These are phyloP conservation scores for Notothenia coriiceps DNA, from an alignment of 2,113 vertebrate genomes.

Conservation along the genomic window DNA sequence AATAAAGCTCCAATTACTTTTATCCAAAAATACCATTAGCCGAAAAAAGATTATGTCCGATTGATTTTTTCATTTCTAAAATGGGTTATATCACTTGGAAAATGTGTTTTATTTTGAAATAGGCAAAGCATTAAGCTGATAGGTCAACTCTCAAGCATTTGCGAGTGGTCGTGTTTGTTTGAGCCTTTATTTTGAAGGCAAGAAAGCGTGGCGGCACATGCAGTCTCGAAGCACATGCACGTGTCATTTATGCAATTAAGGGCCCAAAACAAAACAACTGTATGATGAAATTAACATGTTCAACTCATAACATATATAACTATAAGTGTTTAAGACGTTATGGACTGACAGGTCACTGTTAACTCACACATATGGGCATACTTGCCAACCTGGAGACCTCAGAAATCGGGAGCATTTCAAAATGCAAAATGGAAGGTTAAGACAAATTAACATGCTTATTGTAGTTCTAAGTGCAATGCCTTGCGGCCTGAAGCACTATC, in stretches of 20 bases:
- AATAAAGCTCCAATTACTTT: too few species aligned
- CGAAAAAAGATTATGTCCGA: too few species aligned
- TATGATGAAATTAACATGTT: background rate
- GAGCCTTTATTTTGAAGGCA: constrained; percentile 38
- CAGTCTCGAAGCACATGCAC: background rate
- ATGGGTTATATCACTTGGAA: background rate
- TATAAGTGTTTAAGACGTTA: too few species aligned
- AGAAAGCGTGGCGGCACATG: background rate
- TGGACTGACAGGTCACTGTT: background rate
- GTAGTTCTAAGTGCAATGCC: too few species aligned
- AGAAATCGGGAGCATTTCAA: too few species aligned
- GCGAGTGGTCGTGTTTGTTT: background rate
- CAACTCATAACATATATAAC: background rate
- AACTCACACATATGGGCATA: background rate
- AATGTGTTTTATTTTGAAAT: background rate
- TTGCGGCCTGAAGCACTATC: too few species aligned
- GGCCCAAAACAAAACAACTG: too few species aligned
- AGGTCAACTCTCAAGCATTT: background rate
- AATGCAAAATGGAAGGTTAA: too few species aligned
- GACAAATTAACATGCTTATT: too few species aligned
- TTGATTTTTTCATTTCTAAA: too few species aligned
- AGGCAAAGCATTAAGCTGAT: background rate
- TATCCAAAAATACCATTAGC: too few species aligned
- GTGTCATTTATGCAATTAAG: background rate
- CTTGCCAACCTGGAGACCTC: too few species aligned